Percentiles rank a stretch among this genome's conserved stretches.
phyloP scores from a whole-genome alignment of 2,888 invertebrate species.

The Lithophane socia region DNA sequence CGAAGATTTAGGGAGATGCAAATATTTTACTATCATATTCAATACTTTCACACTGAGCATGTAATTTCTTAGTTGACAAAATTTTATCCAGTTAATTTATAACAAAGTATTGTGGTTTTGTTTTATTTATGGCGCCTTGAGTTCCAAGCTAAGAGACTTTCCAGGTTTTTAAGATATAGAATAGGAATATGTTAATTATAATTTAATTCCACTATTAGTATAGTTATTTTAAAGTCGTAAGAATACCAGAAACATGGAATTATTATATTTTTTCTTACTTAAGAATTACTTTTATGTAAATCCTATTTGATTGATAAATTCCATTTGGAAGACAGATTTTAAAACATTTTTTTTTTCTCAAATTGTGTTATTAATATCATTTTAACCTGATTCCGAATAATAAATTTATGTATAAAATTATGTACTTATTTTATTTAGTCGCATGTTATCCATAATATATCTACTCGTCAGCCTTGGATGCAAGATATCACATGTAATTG shows the following conservation, averaged over 20 bases:
- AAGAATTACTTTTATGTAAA: neutral
- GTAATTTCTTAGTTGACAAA: neutral
- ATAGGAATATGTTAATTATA: conserved; percentile 8
- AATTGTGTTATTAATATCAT: neutral
- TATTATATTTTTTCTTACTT: neutral
- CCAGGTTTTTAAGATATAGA: neutral
- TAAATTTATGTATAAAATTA: neutral
- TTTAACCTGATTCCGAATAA: conserved; percentile 1
- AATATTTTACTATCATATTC: neutral
- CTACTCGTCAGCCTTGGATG: neutral
- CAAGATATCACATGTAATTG: neutral
- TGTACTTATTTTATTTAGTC: neutral
- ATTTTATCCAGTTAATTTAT: neutral
- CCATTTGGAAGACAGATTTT: neutral
- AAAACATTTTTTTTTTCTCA: neutral
- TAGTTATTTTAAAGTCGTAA: conserved; percentile 10
- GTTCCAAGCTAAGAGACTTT: neutral
- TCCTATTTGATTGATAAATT: neutral
- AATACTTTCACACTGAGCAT: neutral
- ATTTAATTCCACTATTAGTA: conserved; percentile 7
- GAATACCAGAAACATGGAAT: neutral
- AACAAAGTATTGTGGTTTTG: neutral
- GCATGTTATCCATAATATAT: neutral
- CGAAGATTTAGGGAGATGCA: neutral
- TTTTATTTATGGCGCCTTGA: conserved; percentile 3